phyloP scores from a whole-genome alignment of 2,888 invertebrate genomes.

The Isotomurus palustris region DNA sequence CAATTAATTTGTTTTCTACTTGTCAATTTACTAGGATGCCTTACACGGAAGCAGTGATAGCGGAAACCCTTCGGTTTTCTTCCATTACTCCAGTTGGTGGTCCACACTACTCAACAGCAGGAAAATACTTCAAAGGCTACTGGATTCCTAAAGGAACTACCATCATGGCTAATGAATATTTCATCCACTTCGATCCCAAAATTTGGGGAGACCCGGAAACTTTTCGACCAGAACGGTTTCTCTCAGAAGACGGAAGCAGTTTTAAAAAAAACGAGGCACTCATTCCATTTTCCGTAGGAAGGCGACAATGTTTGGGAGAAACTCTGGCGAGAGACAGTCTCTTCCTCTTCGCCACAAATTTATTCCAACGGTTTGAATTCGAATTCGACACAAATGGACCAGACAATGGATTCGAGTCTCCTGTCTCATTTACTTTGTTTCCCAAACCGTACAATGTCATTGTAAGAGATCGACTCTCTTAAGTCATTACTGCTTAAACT shows the following conservation, averaged over 20 bases:
- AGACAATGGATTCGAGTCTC: no score
- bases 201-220: slow-evolving; percentile 28
- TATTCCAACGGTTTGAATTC: slow-evolving; percentile 24
- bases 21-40: no score
- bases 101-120: slow-evolving; percentile 14
- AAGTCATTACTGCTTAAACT: no score
- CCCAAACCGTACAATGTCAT: no score
- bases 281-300: slow-evolving; percentile 28
- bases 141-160: slow-evolving; percentile 16
- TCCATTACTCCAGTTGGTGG: slow-evolving; percentile 19
- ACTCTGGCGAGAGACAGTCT: slow-evolving; percentile 22
- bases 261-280: slow-evolving; percentile 16
- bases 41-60: slow-evolving; percentile 27
- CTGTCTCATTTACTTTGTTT: no score
- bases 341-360: slow-evolving; percentile 16
- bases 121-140: slow-evolving; percentile 13
- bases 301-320: slow-evolving; percentile 26
- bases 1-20: no score
- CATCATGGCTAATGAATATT: slow-evolving; percentile 16
- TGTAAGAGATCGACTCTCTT: no score
- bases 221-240: slow-evolving; percentile 33
- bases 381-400: background rate
- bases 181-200: slow-evolving; percentile 22
- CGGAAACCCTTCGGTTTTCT: slow-evolving; percentile 26
- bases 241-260: slow-evolving; percentile 19